Percentiles rank a stretch among this genome's conserved stretches.
Conservation (phyloP, 2,888 invertebrate genomes). For the Plebejus anna region DNA sequence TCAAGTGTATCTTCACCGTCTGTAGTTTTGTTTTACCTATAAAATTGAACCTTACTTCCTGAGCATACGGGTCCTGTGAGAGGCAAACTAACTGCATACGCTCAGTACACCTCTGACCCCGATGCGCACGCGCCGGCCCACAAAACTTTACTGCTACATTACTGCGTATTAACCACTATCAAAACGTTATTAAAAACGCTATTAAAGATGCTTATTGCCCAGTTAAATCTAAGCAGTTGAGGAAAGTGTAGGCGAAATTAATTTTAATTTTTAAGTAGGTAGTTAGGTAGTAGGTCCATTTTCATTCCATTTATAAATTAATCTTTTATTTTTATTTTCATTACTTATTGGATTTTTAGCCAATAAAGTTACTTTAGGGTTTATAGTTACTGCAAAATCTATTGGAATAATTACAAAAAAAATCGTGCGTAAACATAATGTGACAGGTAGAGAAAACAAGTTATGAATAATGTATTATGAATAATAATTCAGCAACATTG, state of each 20-base stretch:
- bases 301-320: too few relatives aligned
- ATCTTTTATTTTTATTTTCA: background rate
- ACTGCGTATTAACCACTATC: background rate
- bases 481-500: background rate
- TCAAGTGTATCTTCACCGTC: background rate
- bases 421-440: background rate
- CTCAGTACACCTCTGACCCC: background rate
- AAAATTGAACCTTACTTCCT: background rate
- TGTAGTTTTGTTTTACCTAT: background rate
- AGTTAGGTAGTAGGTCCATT: too few relatives aligned
- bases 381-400: background rate
- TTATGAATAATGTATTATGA: background rate
- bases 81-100: background rate
- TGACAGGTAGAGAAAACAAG: background rate
- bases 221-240: background rate
- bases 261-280: background rate
- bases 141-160: slow-evolving; percentile 9
- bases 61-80: background rate
- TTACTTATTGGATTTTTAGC: too few relatives aligned
- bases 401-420: background rate
- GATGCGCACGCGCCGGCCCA: slow-evolving; percentile 11
- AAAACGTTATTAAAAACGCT: background rate
- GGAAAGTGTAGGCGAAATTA: background rate
- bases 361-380: background rate
- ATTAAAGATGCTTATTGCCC: background rate